These are phyloP conservation scores for Halocynthia aurantium DNA, from an alignment of 23 tunicate species.

Conservation along the genomic window DNA sequence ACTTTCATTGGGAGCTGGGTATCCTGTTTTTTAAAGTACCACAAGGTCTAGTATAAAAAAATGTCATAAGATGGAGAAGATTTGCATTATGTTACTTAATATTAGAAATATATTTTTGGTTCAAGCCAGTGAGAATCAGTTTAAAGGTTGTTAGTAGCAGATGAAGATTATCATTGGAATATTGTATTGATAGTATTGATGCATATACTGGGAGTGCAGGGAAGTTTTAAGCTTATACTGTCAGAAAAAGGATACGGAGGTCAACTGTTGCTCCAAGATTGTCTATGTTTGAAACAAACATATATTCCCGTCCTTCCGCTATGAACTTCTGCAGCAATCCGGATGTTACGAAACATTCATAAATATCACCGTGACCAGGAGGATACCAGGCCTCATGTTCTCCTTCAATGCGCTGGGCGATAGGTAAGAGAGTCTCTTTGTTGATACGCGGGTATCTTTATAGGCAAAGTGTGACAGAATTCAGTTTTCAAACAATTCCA, in stretches of 20 bases:
- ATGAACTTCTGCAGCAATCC: slow-evolving; percentile 70
- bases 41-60: too few species aligned
- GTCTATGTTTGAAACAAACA: slow-evolving; percentile 97
- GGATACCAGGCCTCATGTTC: slow-evolving; percentile 96
- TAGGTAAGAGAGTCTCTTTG: slow-evolving; percentile 90
- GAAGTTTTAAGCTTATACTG: not conserved
- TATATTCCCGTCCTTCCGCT: slow-evolving; percentile 64
- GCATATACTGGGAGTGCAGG: not conserved
- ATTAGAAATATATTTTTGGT: too few species aligned
- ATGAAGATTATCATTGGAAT: too few species aligned
- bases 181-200: too few species aligned
- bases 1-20: not conserved
- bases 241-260: slow-evolving; percentile 51
- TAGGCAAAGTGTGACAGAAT: too few species aligned
- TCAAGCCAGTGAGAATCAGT: too few species aligned
- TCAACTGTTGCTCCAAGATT: slow-evolving; percentile 97
- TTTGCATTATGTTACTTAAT: too few species aligned
- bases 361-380: slow-evolving; percentile 97
- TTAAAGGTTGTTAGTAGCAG: too few species aligned
- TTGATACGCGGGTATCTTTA: slow-evolving; percentile 79
- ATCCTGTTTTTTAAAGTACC: not conserved
- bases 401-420: slow-evolving; percentile 60
- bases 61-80: too few species aligned
- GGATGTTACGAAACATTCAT: slow-evolving; percentile 71
- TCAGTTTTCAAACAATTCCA: too few species aligned